Evolutionary conservation across 2,113 vertebrate species (phyloP).

Genomic region (Chitala chitala): DNA sequence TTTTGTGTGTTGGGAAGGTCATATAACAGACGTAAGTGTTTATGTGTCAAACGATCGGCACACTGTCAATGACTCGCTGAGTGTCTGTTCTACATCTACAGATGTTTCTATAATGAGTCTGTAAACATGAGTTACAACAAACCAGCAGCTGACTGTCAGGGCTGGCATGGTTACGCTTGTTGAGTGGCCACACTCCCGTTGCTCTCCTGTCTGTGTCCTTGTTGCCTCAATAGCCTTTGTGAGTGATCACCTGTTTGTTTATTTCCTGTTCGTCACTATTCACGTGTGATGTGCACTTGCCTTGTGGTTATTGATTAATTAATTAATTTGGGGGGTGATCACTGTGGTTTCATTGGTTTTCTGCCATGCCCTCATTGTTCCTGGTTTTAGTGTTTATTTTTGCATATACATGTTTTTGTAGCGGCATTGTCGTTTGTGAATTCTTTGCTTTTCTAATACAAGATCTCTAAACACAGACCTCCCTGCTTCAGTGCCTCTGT

Average conservation of each 20-base stretch:
- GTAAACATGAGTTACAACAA: not conserved
- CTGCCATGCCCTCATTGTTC: not conserved
- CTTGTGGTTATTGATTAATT: no score
- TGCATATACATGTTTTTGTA: no score
- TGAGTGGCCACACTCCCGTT: not conserved
- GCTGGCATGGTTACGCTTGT: not conserved
- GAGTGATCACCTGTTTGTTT: no score
- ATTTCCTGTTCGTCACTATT: no score
- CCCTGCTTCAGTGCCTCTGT: no score
- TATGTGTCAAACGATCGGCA: constrained; percentile 3
- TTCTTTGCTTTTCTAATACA: not conserved
- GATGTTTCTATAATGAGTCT: not conserved
- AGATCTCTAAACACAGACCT: not conserved
- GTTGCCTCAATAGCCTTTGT: no score
- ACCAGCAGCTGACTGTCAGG: not conserved
- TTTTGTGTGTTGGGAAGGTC: not conserved
- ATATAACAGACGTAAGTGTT: not conserved
- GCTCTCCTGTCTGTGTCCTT: not conserved
- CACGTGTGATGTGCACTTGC: no score
- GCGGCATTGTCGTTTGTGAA: no score
- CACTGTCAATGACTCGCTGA: not conserved
- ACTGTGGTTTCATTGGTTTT: no score
- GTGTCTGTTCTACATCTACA: not conserved
- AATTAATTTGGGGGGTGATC: no score
- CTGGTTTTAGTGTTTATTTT: no score